Base-by-base conservation (phyloP, 2,888 invertebrate genomes). In the Macropis europaea region DNA sequence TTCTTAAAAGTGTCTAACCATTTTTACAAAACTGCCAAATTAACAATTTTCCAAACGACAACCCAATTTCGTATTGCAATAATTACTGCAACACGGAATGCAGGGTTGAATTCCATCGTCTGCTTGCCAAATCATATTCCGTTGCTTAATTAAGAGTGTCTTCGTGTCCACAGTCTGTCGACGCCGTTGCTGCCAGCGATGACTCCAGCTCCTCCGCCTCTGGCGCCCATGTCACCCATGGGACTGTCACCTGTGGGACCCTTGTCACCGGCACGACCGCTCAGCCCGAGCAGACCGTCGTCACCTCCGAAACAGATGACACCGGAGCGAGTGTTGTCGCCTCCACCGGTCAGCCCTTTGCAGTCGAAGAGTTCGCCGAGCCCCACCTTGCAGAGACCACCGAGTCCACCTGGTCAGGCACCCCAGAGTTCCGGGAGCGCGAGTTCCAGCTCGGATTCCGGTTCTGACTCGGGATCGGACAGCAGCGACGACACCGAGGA, bases 381-480 rank as follows among this genome's bases (percentile, higher is more conserved):
- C 19, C 54, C 77, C 1, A 15, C 45, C 22, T 72, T 70, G 40
- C 80, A 85, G 74, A 84, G 87, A 78, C 87, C 87, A 4, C 86
- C 87, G 7, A 88, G 77, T 90, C 92, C 77, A 87, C 92, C 68
- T 88, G 92, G 70, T 87, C 92, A 90, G 87, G 91, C 82, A 79
- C 92, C 86, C 86, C 93, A 79, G 22, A 90, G 89, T 48, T 89
- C 90, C 11, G 91, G 91, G 83, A 91, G 93, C 84, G 91, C 93
- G 82, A 91, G 92, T 3, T 93, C 94, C 1, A 93, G 93, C 0
- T 93, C 93, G 36, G 94, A 93, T 83, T 93, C 94, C 0, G 92
- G 92, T 73, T 92, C 93, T 4, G 92, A 93, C 73, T 93, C 94
- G 0, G 93, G 92, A 11, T 91, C 93, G 1, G 93, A 93, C 56